phyloP scores from a whole-genome alignment of 37 sponge, comb jelly and placozoan genomes.

The Spongia lamella region DNA sequence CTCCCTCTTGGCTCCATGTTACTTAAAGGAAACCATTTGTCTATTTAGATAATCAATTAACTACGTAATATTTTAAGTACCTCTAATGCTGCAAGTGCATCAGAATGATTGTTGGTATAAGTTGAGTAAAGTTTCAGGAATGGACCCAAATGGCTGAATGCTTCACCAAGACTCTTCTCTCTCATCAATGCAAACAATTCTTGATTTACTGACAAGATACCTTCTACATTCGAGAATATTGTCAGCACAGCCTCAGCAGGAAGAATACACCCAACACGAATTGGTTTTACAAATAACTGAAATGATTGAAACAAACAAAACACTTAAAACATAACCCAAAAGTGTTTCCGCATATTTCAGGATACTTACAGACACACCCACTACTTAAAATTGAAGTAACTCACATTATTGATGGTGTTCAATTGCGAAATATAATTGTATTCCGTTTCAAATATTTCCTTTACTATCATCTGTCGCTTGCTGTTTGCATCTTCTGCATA shows the following conservation, averaged over 20 bases:
- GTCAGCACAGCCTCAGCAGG: slow-evolving; percentile 26
- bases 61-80: slow-evolving; percentile 3
- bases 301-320: background rate
- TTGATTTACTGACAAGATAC: slow-evolving; percentile 62
- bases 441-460: slow-evolving; percentile 69
- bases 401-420: slow-evolving; percentile 53
- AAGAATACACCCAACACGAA: slow-evolving; percentile 56
- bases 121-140: slow-evolving; percentile 80
- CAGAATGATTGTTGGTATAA: slow-evolving; percentile 65
- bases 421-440: slow-evolving; percentile 68
- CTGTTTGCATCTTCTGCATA: background rate
- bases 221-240: slow-evolving; percentile 80
- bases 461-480: slow-evolving; percentile 67
- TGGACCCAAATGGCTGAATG: slow-evolving; percentile 70
- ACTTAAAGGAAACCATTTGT: no score
- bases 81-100: slow-evolving; percentile 40
- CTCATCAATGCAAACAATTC: slow-evolving; percentile 65
- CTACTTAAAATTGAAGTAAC: slow-evolving; percentile 8
- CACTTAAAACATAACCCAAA: background rate
- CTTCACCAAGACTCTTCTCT: slow-evolving; percentile 63
- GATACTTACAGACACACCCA: background rate
- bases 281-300: slow-evolving; percentile 74
- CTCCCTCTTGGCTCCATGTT: no score
- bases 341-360: background rate
- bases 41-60: slow-evolving; percentile 12